Percentiles rank a stretch among this genome's conserved stretches.
phyloP scores from a whole-genome alignment of 1,140 invertebrate genomes.

The Reticulitermes speratus region DNA sequence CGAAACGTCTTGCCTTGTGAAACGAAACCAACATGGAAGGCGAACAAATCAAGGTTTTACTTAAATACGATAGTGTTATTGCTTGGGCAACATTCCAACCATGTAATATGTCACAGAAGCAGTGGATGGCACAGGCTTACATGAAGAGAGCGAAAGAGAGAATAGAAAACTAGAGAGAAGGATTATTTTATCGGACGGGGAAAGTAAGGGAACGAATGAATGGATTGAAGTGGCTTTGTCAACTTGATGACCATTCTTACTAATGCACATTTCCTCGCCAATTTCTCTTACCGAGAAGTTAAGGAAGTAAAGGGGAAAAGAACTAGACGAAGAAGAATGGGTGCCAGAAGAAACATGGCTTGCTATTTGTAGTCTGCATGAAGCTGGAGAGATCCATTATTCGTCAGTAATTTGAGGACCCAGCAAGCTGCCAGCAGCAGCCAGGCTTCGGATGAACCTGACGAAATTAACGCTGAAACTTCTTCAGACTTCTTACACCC shows the following conservation, averaged over 20 bases:
- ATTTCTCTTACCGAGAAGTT: not conserved
- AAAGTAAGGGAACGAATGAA: not conserved
- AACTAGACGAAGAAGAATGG: not conserved
- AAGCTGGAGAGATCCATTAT: too few species aligned
- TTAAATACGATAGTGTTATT: not conserved
- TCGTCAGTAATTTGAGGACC: too few species aligned
- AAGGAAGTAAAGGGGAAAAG: not conserved
- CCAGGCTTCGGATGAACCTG: too few species aligned
- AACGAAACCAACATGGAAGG: too few species aligned
- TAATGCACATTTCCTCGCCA: slow-evolving; percentile 1
- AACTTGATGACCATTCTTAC: slow-evolving; percentile 1
- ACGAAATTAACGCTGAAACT: too few species aligned
- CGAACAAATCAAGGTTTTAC: not conserved
- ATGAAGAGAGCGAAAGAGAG: not conserved
- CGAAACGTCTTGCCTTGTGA: too few species aligned
- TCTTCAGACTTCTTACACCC: too few species aligned
- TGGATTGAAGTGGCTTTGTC: slow-evolving; percentile 18
- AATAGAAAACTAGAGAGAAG: not conserved
- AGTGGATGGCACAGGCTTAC: not conserved
- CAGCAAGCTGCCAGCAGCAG: too few species aligned
- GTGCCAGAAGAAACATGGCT: not conserved
- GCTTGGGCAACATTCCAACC: not conserved
- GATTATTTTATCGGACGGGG: not conserved
- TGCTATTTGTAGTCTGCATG: not conserved
- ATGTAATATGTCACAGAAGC: not conserved